Evolutionary conservation across 2,888 invertebrate species (phyloP), one percentile per base, ranked within the genome.

Genomic region (Aproaerema taeniolella): DNA sequence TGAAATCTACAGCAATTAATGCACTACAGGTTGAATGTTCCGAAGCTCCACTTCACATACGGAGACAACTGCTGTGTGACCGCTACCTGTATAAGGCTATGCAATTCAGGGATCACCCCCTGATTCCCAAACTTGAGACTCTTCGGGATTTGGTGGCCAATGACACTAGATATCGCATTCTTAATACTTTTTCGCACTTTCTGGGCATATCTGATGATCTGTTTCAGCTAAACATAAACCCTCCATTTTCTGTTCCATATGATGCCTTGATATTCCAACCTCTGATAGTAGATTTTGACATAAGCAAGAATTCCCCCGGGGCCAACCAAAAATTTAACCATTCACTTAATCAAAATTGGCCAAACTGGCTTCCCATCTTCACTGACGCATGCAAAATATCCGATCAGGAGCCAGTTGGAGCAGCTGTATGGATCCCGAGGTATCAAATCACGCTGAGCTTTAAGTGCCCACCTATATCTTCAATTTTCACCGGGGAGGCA

Each of bases 1-100:
- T 56, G 53, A 53, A 47, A 28, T 57, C 55, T 1, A 46, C 52
- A 1, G 52, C 60, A 2, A 50, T 45, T 8, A 40, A 40, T 28
- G 42, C 31, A 1, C 16, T 45, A 0, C 45, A 45, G 14, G 36
- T 45, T 9, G 45, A 45, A 32, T 40, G 45, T 13, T 3, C 12
- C 1, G 45, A 45, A 2, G 31, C 45, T 10, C 45, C 45, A 5
- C 20, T 45, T 3, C 11, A 24, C 4, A 17, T 40, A 1, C 25
- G 39, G 2, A 16, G 39, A 2, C 45, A 45, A 28, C 35, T n/a
- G 6, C 13, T 41, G n/a, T 10, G 29, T 29, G 41, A 41, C n/a
- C 31, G 31, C 29, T 38, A 26, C 10, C n/a, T 30, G 10, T 38
- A 26, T 11, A 39, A 33, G 20, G 3, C 14, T 9, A 11, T 29